Evolutionary conservation across 2,113 vertebrate genomes (phyloP).

Genomic region (Nematolebias whitei): DNA sequence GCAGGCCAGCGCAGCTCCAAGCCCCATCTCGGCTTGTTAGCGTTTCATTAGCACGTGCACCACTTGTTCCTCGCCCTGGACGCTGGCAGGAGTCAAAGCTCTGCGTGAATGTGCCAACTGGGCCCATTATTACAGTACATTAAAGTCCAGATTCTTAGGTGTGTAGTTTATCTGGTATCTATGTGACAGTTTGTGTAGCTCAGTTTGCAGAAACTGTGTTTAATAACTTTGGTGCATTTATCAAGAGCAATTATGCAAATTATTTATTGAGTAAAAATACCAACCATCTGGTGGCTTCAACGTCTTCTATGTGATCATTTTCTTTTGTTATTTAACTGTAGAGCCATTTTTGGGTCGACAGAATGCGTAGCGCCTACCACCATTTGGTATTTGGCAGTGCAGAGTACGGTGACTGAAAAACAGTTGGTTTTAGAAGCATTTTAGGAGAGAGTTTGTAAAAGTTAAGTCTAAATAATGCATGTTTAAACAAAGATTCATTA

Average conservation of each 20-base stretch:
- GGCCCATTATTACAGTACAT: constrained; percentile 45
- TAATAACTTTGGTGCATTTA: constrained; percentile 1
- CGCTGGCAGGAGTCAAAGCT: constrained; percentile 52
- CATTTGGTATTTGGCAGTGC: too few species aligned
- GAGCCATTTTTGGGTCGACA: neutral
- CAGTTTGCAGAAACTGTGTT: neutral
- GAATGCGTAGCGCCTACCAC: too few species aligned
- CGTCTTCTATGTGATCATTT: neutral
- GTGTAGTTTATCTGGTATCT: constrained; percentile 9
- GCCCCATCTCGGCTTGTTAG: constrained; percentile 56
- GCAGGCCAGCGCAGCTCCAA: constrained; percentile 41
- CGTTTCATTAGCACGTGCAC: constrained; percentile 62
- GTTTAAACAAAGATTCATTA: neutral
- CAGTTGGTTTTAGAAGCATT: too few species aligned
- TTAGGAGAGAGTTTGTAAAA: too few species aligned
- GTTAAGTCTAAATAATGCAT: too few species aligned
- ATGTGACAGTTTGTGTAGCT: neutral
- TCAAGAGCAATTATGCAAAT: constrained; percentile 6
- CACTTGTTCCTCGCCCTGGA: constrained; percentile 21
- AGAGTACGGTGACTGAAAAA: too few species aligned
- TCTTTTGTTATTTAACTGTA: neutral
- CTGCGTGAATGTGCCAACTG: constrained; percentile 56
- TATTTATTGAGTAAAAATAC: neutral
- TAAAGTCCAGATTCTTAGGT: constrained; percentile 23
- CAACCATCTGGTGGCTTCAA: constrained; percentile 2